Evolutionary conservation across 2,888 invertebrate genomes (phyloP).

Genomic region (Pemphredon lugubris): DNA sequence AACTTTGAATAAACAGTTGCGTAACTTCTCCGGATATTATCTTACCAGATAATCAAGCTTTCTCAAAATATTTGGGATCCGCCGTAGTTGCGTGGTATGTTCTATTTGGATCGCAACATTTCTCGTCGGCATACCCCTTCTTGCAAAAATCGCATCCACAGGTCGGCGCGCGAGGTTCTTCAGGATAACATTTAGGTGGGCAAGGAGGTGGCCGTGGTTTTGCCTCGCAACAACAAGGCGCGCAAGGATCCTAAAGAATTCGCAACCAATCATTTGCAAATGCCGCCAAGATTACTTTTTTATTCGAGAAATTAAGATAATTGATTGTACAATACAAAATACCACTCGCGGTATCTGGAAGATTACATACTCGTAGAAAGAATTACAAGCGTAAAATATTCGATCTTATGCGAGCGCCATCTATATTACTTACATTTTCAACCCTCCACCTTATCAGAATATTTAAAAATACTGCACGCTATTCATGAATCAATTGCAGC

Average conservation of each 20-base stretch:
- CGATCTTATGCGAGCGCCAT: no score
- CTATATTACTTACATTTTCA: no score
- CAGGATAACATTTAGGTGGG: conserved; percentile 44
- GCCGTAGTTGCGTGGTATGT: conserved; percentile 20
- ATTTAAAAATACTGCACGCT: no score
- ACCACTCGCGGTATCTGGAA: no score
- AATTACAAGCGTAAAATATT: no score
- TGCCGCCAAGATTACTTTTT: no score
- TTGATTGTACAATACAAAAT: no score
- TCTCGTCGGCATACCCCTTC: conserved; percentile 21
- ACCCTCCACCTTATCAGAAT: no score
- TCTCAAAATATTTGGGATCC: conserved; percentile 40
- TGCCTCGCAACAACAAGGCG: conserved; percentile 57
- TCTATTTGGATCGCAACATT: conserved; percentile 52
- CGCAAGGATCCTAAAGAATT: conserved; percentile 60
- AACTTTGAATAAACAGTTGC: neutral
- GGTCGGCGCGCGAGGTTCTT: conserved; percentile 33
- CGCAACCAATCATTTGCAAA: no score
- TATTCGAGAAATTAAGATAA: no score
- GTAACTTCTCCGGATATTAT: neutral
- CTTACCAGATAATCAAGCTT: conserved; percentile 21
- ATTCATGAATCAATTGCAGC: no score
- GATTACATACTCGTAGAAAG: no score
- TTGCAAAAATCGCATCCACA: conserved; percentile 64
- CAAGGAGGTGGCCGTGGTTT: conserved; percentile 43